These are phyloP conservation scores for Macaria notata DNA, from an alignment of 2,888 invertebrate species.

Conservation along the genomic window DNA sequence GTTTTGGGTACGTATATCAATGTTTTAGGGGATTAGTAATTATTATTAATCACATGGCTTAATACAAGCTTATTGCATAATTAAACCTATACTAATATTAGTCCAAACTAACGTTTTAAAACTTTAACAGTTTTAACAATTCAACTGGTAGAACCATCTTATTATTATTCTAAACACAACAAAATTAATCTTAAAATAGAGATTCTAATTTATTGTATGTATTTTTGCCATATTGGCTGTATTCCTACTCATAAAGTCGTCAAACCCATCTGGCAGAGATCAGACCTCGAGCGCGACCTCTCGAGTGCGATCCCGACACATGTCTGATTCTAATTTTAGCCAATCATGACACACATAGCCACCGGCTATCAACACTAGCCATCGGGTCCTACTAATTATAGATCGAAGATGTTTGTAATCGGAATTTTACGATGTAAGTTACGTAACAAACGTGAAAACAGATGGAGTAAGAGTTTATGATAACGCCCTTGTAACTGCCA, in stretches of 20 bases:
- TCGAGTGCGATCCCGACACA: constrained; percentile 36
- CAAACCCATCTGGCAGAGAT: constrained; percentile 33
- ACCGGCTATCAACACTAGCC: constrained; percentile 32
- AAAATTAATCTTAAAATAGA: too few species aligned
- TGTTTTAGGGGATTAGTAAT: too few species aligned
- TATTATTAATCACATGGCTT: not conserved
- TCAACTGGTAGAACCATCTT: too few species aligned
- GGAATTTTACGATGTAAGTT: constrained; percentile 40
- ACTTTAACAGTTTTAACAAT: too few species aligned
- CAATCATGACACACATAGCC: constrained; percentile 37
- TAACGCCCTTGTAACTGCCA: constrained; percentile 5
- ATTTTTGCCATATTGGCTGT: not conserved
- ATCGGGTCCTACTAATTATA: constrained; percentile 45
- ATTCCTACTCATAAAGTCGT: not conserved
- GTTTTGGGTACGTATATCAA: constrained; percentile 7
- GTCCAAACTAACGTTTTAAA: too few species aligned
- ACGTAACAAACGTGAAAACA: constrained; percentile 20
- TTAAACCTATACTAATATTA: too few species aligned
- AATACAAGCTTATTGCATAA: too few species aligned
- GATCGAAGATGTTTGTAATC: constrained; percentile 39
- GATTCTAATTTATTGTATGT: not conserved
- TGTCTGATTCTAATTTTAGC: constrained; percentile 43
- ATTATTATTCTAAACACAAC: too few species aligned
- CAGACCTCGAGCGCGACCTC: constrained; percentile 41
- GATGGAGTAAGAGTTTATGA: constrained; percentile 6